A percentile compares a stretch with the other conserved stretches of the same genome.
Evolutionary conservation across 2,888 invertebrate species (phyloP).

Genomic region (Chirona hameri): DNA sequence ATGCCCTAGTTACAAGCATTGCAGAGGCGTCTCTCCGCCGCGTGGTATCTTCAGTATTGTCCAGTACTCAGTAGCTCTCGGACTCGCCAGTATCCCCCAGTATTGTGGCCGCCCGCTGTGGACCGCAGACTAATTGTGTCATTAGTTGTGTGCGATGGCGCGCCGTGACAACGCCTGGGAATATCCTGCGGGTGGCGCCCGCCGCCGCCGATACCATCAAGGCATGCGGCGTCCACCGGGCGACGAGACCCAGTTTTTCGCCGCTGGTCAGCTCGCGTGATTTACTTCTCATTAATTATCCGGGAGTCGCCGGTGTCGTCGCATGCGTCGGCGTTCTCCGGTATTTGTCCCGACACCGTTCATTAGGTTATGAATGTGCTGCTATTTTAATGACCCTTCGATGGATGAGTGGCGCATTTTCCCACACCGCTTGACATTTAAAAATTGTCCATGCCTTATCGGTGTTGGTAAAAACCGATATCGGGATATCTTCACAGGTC

Average conservation of each 20-base stretch:
- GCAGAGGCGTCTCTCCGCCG: too few relatives aligned
- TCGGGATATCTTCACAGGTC: background rate
- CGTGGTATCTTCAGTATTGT: too few relatives aligned
- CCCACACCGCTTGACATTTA: conserved; percentile 1
- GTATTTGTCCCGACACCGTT: background rate
- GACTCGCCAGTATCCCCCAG: too few relatives aligned
- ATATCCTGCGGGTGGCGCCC: background rate
- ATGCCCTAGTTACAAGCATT: too few relatives aligned
- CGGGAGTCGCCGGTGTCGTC: background rate
- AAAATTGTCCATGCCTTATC: background rate
- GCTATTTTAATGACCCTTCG: background rate
- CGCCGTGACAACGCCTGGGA: too few relatives aligned
- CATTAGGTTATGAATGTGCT: conserved; percentile 4
- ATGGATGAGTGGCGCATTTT: conserved; percentile 1
- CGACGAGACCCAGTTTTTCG: background rate
- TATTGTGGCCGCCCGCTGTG: too few relatives aligned
- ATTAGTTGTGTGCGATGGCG: too few relatives aligned
- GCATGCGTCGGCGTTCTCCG: background rate
- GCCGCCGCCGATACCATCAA: background rate
- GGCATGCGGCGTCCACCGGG: background rate
- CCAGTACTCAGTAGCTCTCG: too few relatives aligned
- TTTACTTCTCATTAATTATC: conserved; percentile 13
- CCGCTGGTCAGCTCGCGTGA: background rate
- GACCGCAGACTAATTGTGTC: too few relatives aligned
- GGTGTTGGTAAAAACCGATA: background rate